Evolutionary conservation across 2,888 invertebrate species (phyloP), one percentile per base, ranked within the genome.

Genomic region (Drosophila mimica): DNA sequence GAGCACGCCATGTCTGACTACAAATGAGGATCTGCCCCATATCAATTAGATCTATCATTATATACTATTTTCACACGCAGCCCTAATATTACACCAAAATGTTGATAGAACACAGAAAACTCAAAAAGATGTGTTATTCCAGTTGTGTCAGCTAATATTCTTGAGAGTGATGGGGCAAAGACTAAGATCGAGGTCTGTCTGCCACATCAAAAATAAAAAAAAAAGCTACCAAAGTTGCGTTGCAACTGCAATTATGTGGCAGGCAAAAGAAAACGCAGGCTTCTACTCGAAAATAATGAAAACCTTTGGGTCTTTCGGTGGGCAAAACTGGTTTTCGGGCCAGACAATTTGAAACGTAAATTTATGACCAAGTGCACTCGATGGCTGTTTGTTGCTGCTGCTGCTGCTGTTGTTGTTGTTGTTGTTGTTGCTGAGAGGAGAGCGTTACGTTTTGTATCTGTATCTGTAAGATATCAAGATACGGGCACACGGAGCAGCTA

Each of bases 341-440:
- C 81, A 79, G 76, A 89, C 87, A 84, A 83, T 87, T 87, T 87
- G 68, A 87, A 80, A 87, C 87, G 88, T 87, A 87, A 87, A 87
- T 87, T 89, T 87, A 87, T 89, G 87, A 85, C 87, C 88, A 89
- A 89, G 81, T 78, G 82, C 67, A 77, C 71, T 68, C 69, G 79
- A 69, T 72, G 68, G 25, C 48, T 46, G 64, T 36, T 43, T 60
- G 61, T 54, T 64, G 68, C 63, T 60, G 60, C 28, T 58, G 59
- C 48, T 65, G 72, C 31, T 62, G 64, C 66, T 52, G 53, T 11
- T 36, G 46, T 17, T 62, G 62, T 34, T 69, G 51, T 43, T 70
- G 72, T 17, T 38, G 46, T 31, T 62, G 65, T 20, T 36, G 57
- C 53, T 60, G 66, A 68, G 73, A 61, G 63, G 70, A 74, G 76